Evolutionary conservation across 2,113 vertebrate genomes (phyloP), one percentile per base, ranked within the genome.

Genomic region (Microcebus ravelobensis): DNA sequence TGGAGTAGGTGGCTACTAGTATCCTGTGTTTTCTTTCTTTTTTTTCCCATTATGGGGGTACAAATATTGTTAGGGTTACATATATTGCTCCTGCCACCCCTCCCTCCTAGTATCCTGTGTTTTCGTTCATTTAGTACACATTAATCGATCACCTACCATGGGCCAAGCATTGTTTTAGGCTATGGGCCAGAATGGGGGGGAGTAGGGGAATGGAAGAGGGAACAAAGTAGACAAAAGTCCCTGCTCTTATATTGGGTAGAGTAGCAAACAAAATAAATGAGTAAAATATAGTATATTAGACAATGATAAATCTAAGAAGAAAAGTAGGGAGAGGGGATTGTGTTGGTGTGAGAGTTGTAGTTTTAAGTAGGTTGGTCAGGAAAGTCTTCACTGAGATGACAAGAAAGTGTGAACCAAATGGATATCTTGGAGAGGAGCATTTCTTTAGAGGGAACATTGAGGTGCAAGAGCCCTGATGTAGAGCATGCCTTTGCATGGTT

Each of bases 71-170:
- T 45, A 45, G 45, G 45, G 45, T 45, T 45, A 45, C 45, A 45
- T 45, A 45, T 45, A 45, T 45, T 45, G 45, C 45, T 45, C 45
- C 45, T 45, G 45, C 45, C 45, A 45, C 45, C 45, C 7, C 45
- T 45, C 45, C 45, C 45, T 45, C 45, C 45, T n/a, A 83, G 0
- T 79, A 29, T 87, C n/a, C 31, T 73, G 10, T 91, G 7, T 95
- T 96, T 97, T 92, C 3, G 50, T 77, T 93, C 61, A 92, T 85
- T 95, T 79, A 84, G 10, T 23, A 34, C 27, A 81, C 42, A 45
- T 84, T 87, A 82, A 70, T 79, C 85, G 45, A 90, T 52, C 5
- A 11, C 8, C 31, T 81, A 2, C 57, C 23, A 52, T 31, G 12
- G 67, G 6, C 57, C 15, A 94, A 55, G 8, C 21, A 50, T 91